phyloP scores from a whole-genome alignment of 1,140 invertebrate species.

The Hycleus phaleratus region DNA sequence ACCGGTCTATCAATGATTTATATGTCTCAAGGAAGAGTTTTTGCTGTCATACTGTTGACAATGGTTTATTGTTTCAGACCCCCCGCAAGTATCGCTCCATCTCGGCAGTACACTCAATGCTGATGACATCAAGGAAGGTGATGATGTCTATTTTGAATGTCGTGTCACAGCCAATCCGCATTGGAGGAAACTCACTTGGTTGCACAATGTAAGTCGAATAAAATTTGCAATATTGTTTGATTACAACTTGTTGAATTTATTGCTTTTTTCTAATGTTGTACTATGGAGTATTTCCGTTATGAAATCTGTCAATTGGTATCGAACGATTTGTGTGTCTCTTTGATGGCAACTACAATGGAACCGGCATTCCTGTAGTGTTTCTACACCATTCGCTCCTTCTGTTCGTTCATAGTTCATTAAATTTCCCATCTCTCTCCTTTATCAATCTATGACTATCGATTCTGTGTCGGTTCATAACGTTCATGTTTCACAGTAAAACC shows the following conservation, averaged over 20 bases:
- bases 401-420: slow-evolving; percentile 36
- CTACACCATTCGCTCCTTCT: slow-evolving; percentile 32
- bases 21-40: slow-evolving; percentile 19
- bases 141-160: slow-evolving; percentile 90
- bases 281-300: too few relatives aligned
- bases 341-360: too few relatives aligned
- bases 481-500: slow-evolving; percentile 15
- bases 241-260: too few relatives aligned
- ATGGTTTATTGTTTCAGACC: slow-evolving; percentile 54
- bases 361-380: slow-evolving; percentile 1
- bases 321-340: too few relatives aligned
- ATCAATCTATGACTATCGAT: slow-evolving; percentile 35
- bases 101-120: slow-evolving; percentile 78
- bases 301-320: too few relatives aligned
- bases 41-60: slow-evolving; percentile 18
- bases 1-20: slow-evolving; percentile 31
- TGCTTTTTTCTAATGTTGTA: too few relatives aligned
- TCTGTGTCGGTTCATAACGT: slow-evolving; percentile 21
- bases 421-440: slow-evolving; percentile 33
- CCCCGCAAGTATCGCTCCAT: slow-evolving; percentile 70
- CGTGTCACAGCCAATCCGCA: slow-evolving; percentile 81
- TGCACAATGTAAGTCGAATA: slow-evolving; percentile 65
- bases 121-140: slow-evolving; percentile 83
- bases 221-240: not conserved
- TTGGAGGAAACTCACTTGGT: slow-evolving; percentile 77